Percentiles rank a stretch among this genome's conserved stretches.
phyloP scores from a whole-genome alignment of 1,140 invertebrate species.

The Drosophila kurseongensis region DNA sequence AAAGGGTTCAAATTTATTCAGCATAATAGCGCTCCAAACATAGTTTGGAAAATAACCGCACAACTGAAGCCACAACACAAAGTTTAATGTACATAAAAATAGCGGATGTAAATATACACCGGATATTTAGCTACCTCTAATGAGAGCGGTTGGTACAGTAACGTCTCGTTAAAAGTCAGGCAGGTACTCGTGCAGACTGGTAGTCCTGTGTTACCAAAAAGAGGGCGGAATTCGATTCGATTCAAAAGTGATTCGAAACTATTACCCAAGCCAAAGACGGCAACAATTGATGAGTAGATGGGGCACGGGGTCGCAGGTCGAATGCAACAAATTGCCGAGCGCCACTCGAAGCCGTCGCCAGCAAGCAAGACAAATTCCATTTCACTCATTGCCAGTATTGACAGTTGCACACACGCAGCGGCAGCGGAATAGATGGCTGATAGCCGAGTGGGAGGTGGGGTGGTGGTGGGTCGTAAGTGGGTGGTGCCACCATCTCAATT shows the following conservation, averaged over 20 bases:
- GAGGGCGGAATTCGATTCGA: conserved; percentile 2
- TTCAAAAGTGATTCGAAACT: conserved; percentile 69
- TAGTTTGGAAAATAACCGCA: conserved; percentile 42
- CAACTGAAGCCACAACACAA: conserved; percentile 26
- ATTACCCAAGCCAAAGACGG: conserved; percentile 42
- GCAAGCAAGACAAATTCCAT: conserved; percentile 80
- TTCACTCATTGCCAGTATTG: conserved; percentile 77
- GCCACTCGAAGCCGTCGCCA: conserved; percentile 60
- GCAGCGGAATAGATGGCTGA: conserved; percentile 7
- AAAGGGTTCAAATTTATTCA: conserved; percentile 47
- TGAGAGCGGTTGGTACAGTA: conserved; percentile 3
- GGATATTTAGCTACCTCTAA: conserved; percentile 34
- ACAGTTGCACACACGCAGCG: conserved; percentile 48
- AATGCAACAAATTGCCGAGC: conserved; percentile 64
- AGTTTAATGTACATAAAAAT: conserved; percentile 31
- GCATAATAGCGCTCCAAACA: conserved; percentile 39
- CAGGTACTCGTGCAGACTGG: neutral
- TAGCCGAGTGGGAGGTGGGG: neutral
- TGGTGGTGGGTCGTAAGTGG: neutral
- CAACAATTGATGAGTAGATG: conserved; percentile 33
- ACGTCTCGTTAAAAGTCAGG: neutral
- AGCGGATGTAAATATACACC: conserved; percentile 18
- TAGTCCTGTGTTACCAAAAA: neutral
- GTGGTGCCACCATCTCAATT: conserved; percentile 39
- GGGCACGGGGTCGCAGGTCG: conserved; percentile 20